Percentiles rank a stretch among this genome's conserved stretches.
Conservation (phyloP, 2,888 invertebrate genomes). For the Lathronympha strigana region DNA sequence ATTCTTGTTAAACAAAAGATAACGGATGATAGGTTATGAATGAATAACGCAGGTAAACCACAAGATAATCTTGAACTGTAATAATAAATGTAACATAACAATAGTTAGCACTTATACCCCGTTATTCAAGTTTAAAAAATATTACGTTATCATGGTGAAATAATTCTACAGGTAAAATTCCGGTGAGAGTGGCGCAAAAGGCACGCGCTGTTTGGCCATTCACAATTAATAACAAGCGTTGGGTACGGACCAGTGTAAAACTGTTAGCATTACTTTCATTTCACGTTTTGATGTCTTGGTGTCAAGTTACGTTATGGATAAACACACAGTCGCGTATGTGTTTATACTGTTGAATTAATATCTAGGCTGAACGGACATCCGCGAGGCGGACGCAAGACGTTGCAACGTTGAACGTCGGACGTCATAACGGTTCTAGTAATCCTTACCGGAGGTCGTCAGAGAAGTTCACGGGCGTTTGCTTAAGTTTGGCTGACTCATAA, state of each 20-base stretch:
- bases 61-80: neutral
- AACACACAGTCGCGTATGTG: neutral
- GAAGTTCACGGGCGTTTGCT: slow-evolving; percentile 12
- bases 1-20: neutral
- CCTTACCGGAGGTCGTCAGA: slow-evolving; percentile 13
- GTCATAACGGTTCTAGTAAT: slow-evolving; percentile 35
- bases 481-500: slow-evolving; percentile 7
- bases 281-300: neutral
- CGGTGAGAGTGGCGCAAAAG: neutral
- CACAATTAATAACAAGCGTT: neutral
- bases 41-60: slow-evolving; percentile 4
- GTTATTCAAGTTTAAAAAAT: slow-evolving; percentile 5
- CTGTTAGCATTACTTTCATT: neutral
- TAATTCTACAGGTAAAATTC: neutral
- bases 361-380: slow-evolving; percentile 33
- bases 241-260: neutral
- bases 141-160: slow-evolving; percentile 25
- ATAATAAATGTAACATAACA: neutral
- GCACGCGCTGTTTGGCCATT: neutral
- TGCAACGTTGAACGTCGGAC: neutral
- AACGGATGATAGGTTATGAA: neutral
- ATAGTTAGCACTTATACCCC: neutral
- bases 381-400: slow-evolving; percentile 4
- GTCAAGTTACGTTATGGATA: neutral
- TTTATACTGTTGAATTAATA: neutral